Evolutionary conservation across 1,140 invertebrate genomes (phyloP).

Genomic region (Linepithema humile): DNA sequence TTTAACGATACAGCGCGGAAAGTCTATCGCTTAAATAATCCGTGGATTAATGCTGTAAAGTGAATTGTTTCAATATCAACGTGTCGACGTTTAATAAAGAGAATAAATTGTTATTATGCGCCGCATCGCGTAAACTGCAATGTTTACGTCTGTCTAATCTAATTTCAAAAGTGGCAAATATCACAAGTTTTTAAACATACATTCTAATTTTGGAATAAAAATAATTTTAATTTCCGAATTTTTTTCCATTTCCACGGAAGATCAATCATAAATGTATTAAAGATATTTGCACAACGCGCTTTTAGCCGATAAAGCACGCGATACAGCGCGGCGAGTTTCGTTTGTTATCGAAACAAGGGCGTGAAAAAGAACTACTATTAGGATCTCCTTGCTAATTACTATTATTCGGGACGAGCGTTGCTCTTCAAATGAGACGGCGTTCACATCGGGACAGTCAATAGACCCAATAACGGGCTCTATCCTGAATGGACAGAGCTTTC

Average conservation of each 20-base stretch:
- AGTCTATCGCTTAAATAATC: constrained; percentile 20
- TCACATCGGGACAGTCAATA: constrained; percentile 42
- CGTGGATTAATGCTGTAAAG: not conserved
- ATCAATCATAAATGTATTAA: no score
- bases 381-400: constrained; percentile 32
- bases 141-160: no score
- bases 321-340: no score
- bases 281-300: no score
- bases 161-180: no score
- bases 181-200: no score
- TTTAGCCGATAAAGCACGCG: no score
- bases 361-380: constrained; percentile 38
- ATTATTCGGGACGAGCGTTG: constrained; percentile 1
- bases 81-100: not conserved
- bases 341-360: constrained; percentile 1
- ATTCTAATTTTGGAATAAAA: no score
- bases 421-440: constrained; percentile 5
- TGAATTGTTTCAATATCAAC: constrained; percentile 6
- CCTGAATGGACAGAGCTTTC: constrained; percentile 59
- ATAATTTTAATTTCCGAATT: no score
- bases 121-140: no score
- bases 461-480: constrained; percentile 21
- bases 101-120: not conserved
- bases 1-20: constrained; percentile 29
- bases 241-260: no score